Conservation (phyloP, 2,113 vertebrate species). For the Edolisoma coerulescens region DNA sequence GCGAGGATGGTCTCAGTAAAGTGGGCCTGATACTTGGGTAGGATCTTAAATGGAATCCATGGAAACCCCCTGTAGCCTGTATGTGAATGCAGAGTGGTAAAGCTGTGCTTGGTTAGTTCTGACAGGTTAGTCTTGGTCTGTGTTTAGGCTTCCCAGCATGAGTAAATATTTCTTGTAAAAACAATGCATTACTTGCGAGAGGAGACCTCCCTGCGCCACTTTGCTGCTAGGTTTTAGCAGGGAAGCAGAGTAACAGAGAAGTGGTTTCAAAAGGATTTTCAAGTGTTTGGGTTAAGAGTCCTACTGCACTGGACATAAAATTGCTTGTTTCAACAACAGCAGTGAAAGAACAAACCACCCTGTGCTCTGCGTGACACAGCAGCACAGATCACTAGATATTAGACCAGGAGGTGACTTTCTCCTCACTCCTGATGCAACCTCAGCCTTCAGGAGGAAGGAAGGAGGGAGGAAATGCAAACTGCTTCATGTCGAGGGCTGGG, state of each 20-base stretch:
- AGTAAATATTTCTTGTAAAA: neutral
- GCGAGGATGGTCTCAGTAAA: neutral
- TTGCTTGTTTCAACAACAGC: slow-evolving; percentile 30
- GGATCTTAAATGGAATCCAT: neutral
- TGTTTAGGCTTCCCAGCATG: neutral
- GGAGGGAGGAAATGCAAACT: neutral
- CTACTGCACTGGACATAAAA: neutral
- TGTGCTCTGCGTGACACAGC: neutral
- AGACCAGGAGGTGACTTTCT: neutral
- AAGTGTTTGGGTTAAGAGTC: slow-evolving; percentile 46
- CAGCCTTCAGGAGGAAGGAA: neutral
- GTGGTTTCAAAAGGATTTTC: slow-evolving; percentile 35
- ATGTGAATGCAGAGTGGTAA: neutral
- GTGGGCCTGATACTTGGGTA: neutral
- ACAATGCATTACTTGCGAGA: neutral
- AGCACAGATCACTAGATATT: neutral
- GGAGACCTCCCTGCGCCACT: neutral
- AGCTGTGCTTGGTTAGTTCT: neutral
- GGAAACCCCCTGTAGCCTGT: neutral
- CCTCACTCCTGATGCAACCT: neutral
- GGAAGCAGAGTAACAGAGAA: slow-evolving; percentile 4
- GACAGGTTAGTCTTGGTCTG: neutral
- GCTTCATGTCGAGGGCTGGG: neutral
- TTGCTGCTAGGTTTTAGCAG: neutral
- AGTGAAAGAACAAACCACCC: neutral